A percentile compares a stretch with the other conserved stretches of the same genome.
phyloP scores from a whole-genome alignment of 2,888 invertebrate species.

The Tanypteryx hageni region DNA sequence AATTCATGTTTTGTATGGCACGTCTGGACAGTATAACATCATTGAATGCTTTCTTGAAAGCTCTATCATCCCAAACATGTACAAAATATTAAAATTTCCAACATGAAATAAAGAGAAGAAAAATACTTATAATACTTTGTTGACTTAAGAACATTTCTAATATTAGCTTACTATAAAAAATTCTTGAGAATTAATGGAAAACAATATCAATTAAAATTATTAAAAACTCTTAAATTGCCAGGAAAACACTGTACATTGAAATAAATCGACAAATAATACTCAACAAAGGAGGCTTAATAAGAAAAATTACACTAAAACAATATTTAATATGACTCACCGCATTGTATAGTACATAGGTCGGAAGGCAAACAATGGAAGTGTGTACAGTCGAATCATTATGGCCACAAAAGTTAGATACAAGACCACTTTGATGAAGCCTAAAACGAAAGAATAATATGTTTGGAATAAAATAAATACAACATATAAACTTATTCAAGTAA shows the following conservation, averaged over 20 bases:
- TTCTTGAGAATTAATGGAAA: no score
- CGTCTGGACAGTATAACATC: conserved; percentile 97
- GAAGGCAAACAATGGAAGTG: conserved; percentile 98
- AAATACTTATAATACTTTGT: not conserved
- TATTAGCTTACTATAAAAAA: no score
- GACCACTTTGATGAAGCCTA: conserved; percentile 82
- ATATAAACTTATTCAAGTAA: no score
- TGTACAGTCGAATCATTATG: conserved; percentile 98
- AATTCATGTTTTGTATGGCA: conserved; percentile 99
- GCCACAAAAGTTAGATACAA: conserved; percentile 95
- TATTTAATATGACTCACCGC: conserved; percentile 78
- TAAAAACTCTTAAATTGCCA: no score
- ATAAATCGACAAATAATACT: no score
- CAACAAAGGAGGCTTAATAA: no score
- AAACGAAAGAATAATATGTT: conserved; percentile 69
- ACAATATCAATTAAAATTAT: no score
- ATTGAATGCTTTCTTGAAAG: conserved; percentile 97
- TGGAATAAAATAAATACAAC: not conserved
- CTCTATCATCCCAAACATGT: conserved; percentile 77
- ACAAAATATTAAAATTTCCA: not conserved
- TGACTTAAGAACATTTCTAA: not conserved
- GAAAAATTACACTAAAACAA: not conserved
- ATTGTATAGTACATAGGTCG: conserved; percentile 99
- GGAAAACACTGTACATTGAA: no score
- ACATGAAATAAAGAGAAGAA: not conserved